A percentile compares a stretch with the other conserved stretches of the same genome.
Evolutionary conservation across 2,888 invertebrate species (phyloP).

Genomic region (Zhengitettix transpicula): DNA sequence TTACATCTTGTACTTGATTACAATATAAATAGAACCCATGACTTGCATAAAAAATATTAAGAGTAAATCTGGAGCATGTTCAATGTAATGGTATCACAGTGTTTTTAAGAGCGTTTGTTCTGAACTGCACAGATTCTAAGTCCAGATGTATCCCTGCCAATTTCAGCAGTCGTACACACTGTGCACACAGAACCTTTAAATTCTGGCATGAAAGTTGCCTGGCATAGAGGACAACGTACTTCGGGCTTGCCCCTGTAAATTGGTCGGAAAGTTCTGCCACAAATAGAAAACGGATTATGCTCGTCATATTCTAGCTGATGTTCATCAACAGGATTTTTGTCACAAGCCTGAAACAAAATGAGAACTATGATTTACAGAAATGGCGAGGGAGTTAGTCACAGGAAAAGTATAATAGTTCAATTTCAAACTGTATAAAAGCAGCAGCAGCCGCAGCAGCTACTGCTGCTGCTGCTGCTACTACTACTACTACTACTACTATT

Average conservation of each 20-base stretch:
- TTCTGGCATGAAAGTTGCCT: slow-evolving; percentile 71
- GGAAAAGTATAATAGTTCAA: too few relatives aligned
- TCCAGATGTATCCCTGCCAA: slow-evolving; percentile 80
- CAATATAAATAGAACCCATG: too few relatives aligned
- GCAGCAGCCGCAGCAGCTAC: too few relatives aligned
- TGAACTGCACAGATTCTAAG: slow-evolving; percentile 67
- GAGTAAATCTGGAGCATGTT: too few relatives aligned
- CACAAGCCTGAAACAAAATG: slow-evolving; percentile 54
- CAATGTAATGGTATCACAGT: too few relatives aligned
- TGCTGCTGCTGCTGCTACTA: too few relatives aligned
- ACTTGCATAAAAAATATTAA: too few relatives aligned
- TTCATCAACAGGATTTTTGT: slow-evolving; percentile 77
- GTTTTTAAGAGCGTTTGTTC: not conserved
- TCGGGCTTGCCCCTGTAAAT: slow-evolving; percentile 92
- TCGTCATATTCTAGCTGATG: slow-evolving; percentile 85
- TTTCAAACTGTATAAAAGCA: too few relatives aligned
- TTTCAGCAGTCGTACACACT: slow-evolving; percentile 74
- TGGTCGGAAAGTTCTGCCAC: slow-evolving; percentile 80
- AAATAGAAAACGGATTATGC: slow-evolving; percentile 93
- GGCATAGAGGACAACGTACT: slow-evolving; percentile 83
- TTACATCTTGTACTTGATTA: too few relatives aligned
- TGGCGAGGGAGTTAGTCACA: too few relatives aligned
- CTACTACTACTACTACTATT: too few relatives aligned
- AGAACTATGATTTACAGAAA: not conserved
- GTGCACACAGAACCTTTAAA: slow-evolving; percentile 74